These are phyloP conservation scores for Synanthedon tipuliformis DNA, from an alignment of 2,888 invertebrate species.

Conservation along the genomic window DNA sequence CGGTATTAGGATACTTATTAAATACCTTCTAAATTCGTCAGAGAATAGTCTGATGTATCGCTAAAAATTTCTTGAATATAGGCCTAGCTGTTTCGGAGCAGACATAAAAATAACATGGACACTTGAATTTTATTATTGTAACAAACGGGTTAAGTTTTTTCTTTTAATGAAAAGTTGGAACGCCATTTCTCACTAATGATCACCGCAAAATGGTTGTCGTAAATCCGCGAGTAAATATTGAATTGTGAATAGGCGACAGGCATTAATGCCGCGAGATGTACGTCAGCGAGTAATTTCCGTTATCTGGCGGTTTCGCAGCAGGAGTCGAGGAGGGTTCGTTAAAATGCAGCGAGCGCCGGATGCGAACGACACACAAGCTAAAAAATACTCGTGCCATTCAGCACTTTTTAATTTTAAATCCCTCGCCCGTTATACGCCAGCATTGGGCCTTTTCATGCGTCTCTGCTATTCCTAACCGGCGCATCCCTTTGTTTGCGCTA, in stretches of 20 bases:
- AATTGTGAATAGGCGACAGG: constrained; percentile 23
- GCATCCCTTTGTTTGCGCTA: not conserved
- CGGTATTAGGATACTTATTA: too few relatives aligned
- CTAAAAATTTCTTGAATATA: too few relatives aligned
- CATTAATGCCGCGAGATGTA: constrained; percentile 16
- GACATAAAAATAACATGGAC: too few relatives aligned
- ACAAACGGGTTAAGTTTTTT: too few relatives aligned
- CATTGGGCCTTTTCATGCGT: constrained; percentile 25
- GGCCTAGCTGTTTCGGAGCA: too few relatives aligned
- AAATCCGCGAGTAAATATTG: constrained; percentile 5
- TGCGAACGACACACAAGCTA: constrained; percentile 36
- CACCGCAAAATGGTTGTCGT: constrained; percentile 8
- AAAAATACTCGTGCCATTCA: constrained; percentile 27
- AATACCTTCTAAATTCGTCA: too few relatives aligned
- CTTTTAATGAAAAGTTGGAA: not conserved
- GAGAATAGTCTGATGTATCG: too few relatives aligned
- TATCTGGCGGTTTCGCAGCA: constrained; percentile 27
- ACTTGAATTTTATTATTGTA: too few relatives aligned
- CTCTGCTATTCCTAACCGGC: constrained; percentile 4
- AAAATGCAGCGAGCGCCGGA: constrained; percentile 47
- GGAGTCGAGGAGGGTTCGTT: constrained; percentile 26
- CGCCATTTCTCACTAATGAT: constrained; percentile 9
- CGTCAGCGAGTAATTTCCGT: constrained; percentile 42
- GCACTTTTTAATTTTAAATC: constrained; percentile 39
- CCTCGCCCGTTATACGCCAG: constrained; percentile 18